Evolutionary conservation across 2,113 vertebrate genomes (phyloP).

Genomic region (Ondatra zibethicus): DNA sequence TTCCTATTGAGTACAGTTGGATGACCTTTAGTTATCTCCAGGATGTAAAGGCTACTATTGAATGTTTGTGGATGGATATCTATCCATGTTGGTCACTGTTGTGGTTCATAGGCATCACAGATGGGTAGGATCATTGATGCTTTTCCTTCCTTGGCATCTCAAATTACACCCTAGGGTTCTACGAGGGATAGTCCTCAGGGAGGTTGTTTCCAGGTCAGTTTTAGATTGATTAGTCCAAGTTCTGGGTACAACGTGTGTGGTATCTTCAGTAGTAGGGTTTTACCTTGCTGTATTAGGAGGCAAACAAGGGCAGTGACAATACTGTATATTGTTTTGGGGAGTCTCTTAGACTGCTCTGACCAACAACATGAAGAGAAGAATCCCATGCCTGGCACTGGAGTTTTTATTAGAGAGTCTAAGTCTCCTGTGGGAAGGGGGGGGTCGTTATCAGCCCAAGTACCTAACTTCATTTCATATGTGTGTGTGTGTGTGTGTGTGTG

Average conservation of each 20-base stretch:
- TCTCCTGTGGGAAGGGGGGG: not conserved
- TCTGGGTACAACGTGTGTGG: not conserved
- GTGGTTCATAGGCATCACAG: not conserved
- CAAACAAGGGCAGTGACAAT: not conserved
- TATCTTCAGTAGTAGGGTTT: not conserved
- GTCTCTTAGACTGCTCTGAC: not conserved
- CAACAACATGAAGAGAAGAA: not conserved
- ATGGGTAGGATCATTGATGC: not conserved
- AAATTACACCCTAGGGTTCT: not conserved
- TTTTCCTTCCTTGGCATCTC: not conserved
- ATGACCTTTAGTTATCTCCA: not conserved
- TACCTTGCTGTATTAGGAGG: not conserved
- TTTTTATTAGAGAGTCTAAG: not conserved
- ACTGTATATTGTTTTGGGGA: not conserved
- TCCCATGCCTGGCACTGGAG: not conserved
- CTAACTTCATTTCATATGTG: not conserved
- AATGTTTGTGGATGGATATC: not conserved
- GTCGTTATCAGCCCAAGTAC: not conserved
- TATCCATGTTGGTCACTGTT: not conserved
- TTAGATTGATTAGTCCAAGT: no score
- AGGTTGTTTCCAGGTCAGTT: not conserved
- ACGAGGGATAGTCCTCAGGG: not conserved
- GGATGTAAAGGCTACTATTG: not conserved
- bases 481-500: not conserved
- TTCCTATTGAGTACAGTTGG: not conserved